Evolutionary conservation across 1,140 invertebrate species (phyloP).

Genomic region (Agrypnia vestita): DNA sequence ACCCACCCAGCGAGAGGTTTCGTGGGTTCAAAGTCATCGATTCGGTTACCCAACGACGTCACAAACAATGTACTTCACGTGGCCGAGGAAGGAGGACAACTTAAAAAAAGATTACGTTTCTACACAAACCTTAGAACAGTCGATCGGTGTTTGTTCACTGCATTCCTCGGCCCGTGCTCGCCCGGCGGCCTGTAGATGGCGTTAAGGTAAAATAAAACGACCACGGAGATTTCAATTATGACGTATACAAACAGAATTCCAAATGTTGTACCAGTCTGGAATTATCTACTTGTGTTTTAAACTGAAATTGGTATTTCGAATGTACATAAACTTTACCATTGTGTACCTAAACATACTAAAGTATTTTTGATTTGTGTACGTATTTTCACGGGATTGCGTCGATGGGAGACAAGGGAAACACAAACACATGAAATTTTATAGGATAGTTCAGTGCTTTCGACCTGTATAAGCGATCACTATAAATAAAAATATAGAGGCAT

Average conservation of each 20-base stretch:
- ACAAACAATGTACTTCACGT: slow-evolving; percentile 43
- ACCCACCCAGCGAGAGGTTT: not conserved
- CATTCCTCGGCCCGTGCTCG: slow-evolving; percentile 22
- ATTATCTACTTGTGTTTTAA: too few relatives aligned
- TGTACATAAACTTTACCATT: too few relatives aligned
- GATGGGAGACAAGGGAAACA: too few relatives aligned
- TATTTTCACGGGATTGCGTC: too few relatives aligned
- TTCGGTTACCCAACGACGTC: slow-evolving; percentile 19
- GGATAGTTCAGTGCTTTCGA: too few relatives aligned
- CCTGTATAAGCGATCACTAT: too few relatives aligned
- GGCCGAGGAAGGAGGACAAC: slow-evolving; percentile 26
- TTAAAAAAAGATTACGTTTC: slow-evolving; percentile 45
- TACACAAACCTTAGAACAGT: slow-evolving; percentile 25
- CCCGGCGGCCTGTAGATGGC: not conserved
- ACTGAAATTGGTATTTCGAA: too few relatives aligned
- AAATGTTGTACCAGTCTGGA: too few relatives aligned
- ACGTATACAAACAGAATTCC: not conserved
- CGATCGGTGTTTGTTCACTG: slow-evolving; percentile 26
- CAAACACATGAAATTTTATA: too few relatives aligned
- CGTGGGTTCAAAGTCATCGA: slow-evolving; percentile 33
- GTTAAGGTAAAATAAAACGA: slow-evolving; percentile 5
- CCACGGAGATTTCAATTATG: not conserved
- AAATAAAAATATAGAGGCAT: too few relatives aligned
- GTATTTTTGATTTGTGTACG: too few relatives aligned
- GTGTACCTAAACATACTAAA: too few relatives aligned